Evolutionary conservation across 2,888 invertebrate species (phyloP), one percentile per base, ranked within the genome.

Genomic region (Netelia fuscicornis): DNA sequence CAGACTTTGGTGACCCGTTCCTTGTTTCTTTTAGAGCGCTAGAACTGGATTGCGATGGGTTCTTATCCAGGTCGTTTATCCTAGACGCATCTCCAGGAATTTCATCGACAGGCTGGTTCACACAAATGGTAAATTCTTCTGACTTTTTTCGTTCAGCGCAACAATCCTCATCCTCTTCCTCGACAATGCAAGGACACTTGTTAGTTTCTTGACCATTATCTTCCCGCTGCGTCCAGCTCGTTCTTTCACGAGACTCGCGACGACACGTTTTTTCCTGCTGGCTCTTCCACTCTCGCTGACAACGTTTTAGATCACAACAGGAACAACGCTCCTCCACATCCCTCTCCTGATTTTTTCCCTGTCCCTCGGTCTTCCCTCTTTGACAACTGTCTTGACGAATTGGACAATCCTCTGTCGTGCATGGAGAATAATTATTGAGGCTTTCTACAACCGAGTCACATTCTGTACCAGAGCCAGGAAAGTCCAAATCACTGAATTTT

Each of bases 101-200:
- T 8, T 64, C 48, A 8, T 84, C 42, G 1, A 11, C 5, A 1
- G 68, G 25, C 9, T 48, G 9, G 20, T 56, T 80, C 0, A 20
- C 62, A 30, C 70, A 62, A 64, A 86, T 68, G 25, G 75, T 74
- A 42, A 83, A 79, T 72, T 79, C 37, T 11, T 52, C 54, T 0
- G 56, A 54, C 10, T 64, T 60, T 58, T 84, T 68, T 9, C 56
- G 48, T 20, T 75, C 65, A 20, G 30, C n/a, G 30, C 65, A 70
- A 13, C 70, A 75, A 54, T 62, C 56, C 2, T 86, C 86, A 8
- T 89, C 87, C 0, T 87, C 85, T 17, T 90, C 88, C 17, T 90
- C 88, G 0, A 75, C 71, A 37, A 89, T 86, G 17, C 88, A 87
- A 37, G 68, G 72, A 44, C 89, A 87, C 6, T 56, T 78, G 83